A percentile compares a stretch with the other conserved stretches of the same genome.
Evolutionary conservation across 2,888 invertebrate genomes (phyloP).

Genomic region (Cheilosia soror): DNA sequence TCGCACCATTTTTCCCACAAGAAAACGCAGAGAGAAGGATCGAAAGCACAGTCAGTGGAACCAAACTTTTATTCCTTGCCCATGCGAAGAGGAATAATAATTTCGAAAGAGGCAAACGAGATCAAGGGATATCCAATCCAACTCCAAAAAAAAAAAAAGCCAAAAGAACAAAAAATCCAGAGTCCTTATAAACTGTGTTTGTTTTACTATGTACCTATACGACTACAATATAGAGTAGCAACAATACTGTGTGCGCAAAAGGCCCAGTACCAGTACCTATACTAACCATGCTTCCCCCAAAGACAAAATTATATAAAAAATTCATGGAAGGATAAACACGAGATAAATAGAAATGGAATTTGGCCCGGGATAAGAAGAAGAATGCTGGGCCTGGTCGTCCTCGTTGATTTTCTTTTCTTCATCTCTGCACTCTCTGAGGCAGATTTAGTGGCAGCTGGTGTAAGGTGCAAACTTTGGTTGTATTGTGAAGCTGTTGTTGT

Average conservation of each 20-base stretch:
- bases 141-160: slow-evolving; percentile 20
- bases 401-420: slow-evolving; percentile 58
- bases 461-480: slow-evolving; percentile 53
- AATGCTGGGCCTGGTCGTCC: slow-evolving; percentile 48
- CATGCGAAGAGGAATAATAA: slow-evolving; percentile 32
- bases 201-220: slow-evolving; percentile 50
- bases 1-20: background rate
- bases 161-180: slow-evolving; percentile 9
- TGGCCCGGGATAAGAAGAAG: slow-evolving; percentile 59
- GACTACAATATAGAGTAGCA: slow-evolving; percentile 34
- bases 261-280: slow-evolving; percentile 18
- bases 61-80: slow-evolving; percentile 43
- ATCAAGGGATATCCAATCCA: slow-evolving; percentile 29
- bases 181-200: slow-evolving; percentile 51
- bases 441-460: slow-evolving; percentile 70
- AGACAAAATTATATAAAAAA: slow-evolving; percentile 72
- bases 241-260: background rate
- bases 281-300: slow-evolving; percentile 16
- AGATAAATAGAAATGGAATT: slow-evolving; percentile 73
- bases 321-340: slow-evolving; percentile 74
- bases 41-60: slow-evolving; percentile 22
- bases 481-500: slow-evolving; percentile 5
- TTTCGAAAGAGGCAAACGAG: slow-evolving; percentile 55
- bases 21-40: slow-evolving; percentile 17
- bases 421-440: slow-evolving; percentile 30